A percentile compares a stretch with the other conserved stretches of the same genome.
Conservation (phyloP, 37 sponge, comb jelly and placozoan genomes). For the Mnemiopsis leidyi region DNA sequence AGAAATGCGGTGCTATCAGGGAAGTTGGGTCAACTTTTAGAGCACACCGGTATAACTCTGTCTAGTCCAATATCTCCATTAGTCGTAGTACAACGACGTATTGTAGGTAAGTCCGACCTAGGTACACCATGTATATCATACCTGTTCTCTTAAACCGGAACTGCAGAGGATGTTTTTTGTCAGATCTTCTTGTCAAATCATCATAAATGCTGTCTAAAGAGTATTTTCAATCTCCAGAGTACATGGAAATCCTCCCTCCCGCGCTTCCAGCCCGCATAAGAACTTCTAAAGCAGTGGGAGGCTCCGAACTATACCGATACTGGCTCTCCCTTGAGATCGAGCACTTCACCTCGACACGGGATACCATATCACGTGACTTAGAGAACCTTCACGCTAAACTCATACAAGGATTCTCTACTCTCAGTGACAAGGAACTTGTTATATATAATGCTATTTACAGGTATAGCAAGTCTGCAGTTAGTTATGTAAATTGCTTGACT, state of each 20-base stretch:
- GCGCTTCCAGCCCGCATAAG: background rate
- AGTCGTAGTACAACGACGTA: slow-evolving; percentile 8
- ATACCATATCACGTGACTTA: slow-evolving; percentile 52
- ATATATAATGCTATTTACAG: slow-evolving; percentile 30
- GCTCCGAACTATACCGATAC: background rate
- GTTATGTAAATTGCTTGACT: too few relatives aligned
- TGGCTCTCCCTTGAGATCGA: slow-evolving; percentile 31
- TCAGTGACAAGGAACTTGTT: slow-evolving; percentile 6
- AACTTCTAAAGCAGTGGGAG: background rate
- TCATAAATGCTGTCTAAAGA: too few relatives aligned
- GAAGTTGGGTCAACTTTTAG: slow-evolving; percentile 1
- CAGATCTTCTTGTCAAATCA: too few relatives aligned
- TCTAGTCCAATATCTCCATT: slow-evolving; percentile 9
- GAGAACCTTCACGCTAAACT: slow-evolving; percentile 14
- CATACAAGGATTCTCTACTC: slow-evolving; percentile 5
- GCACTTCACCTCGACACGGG: background rate
- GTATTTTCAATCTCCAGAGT: background rate
- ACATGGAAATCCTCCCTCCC: slow-evolving; percentile 29
- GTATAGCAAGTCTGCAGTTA: background rate
- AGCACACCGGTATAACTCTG: background rate
- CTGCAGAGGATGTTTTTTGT: too few relatives aligned
- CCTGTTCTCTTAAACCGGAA: too few relatives aligned
- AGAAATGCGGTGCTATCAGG: background rate
- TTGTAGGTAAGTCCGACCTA: slow-evolving; percentile 33
- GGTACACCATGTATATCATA: too few relatives aligned